Percentiles rank a stretch among this genome's conserved stretches.
Evolutionary conservation across 2,888 invertebrate genomes (phyloP).

Genomic region (Euphydryas editha): DNA sequence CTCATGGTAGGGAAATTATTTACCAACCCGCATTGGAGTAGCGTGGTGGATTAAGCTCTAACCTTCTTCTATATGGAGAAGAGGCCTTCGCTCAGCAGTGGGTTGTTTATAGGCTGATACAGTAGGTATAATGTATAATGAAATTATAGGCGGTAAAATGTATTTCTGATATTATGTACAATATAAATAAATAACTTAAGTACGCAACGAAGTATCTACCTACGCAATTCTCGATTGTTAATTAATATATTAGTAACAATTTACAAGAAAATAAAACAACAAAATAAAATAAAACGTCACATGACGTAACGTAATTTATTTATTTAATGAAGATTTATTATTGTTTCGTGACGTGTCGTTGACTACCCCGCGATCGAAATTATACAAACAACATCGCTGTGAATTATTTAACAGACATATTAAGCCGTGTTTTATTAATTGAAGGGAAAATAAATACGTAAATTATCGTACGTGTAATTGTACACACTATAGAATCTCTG

Average conservation of each 20-base stretch:
- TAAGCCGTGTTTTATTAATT: constrained; percentile 13
- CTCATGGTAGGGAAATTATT: too few relatives aligned
- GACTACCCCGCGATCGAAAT: constrained; percentile 20
- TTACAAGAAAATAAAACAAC: not conserved
- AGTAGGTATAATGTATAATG: too few relatives aligned
- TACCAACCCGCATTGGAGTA: too few relatives aligned
- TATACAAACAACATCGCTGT: constrained; percentile 12
- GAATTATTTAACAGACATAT: constrained; percentile 21
- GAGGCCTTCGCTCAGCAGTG: too few relatives aligned
- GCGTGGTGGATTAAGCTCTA: too few relatives aligned
- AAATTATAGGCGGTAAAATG: too few relatives aligned
- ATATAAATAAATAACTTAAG: too few relatives aligned
- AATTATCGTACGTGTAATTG: constrained; percentile 8
- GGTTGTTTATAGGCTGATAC: too few relatives aligned
- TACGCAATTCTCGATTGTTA: too few relatives aligned
- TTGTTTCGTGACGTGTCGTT: constrained; percentile 13
- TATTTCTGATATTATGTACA: too few relatives aligned
- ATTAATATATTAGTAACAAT: not conserved
- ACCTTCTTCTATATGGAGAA: too few relatives aligned
- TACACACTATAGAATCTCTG: not conserved
- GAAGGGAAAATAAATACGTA: constrained; percentile 23
- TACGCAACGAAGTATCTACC: too few relatives aligned
- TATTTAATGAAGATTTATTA: constrained; percentile 17
- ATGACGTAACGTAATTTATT: constrained; percentile 6
- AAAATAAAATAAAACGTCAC: not conserved